Conservation (phyloP, 2,888 invertebrate species). For the Monopis laevigella region DNA sequence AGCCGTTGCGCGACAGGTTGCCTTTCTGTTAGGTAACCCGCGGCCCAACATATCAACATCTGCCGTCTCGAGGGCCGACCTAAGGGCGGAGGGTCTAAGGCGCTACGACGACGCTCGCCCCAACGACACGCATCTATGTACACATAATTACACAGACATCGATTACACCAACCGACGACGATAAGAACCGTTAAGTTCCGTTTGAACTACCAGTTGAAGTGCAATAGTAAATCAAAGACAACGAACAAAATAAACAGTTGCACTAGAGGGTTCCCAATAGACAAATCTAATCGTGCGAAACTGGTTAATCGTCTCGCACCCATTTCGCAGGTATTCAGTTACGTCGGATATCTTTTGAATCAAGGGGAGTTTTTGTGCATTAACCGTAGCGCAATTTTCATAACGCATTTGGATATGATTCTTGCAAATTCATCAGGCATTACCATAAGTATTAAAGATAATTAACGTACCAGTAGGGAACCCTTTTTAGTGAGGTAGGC, state of each 20-base stretch:
- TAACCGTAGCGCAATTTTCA: slow-evolving; percentile 7
- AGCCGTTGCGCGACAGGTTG: slow-evolving; percentile 65
- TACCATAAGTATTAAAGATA: slow-evolving; percentile 5
- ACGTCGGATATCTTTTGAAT: slow-evolving; percentile 6
- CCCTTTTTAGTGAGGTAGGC: slow-evolving; percentile 8
- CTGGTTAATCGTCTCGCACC: slow-evolving; percentile 28
- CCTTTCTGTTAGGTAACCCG: slow-evolving; percentile 48
- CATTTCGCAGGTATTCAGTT: slow-evolving; percentile 4
- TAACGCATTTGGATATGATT: slow-evolving; percentile 4
- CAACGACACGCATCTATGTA: slow-evolving; percentile 30
- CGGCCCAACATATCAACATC: slow-evolving; percentile 38
- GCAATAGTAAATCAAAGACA: slow-evolving; percentile 30
- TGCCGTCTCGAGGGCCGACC: slow-evolving; percentile 42
- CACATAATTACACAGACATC: slow-evolving; percentile 30
- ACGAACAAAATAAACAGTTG: slow-evolving; percentile 20
- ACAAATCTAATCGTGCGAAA: slow-evolving; percentile 47
- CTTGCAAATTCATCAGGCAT: slow-evolving; percentile 3
- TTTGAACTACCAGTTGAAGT: slow-evolving; percentile 58
- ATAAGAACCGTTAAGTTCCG: slow-evolving; percentile 59
- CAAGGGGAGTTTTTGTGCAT: slow-evolving; percentile 9
- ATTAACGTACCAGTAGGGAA: not conserved
- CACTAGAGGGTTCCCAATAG: slow-evolving; percentile 53
- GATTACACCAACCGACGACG: slow-evolving; percentile 39
- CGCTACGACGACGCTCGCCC: slow-evolving; percentile 38
- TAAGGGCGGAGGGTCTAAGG: slow-evolving; percentile 10